Evolutionary conservation across 2,113 vertebrate genomes (phyloP).

Genomic region (Ctenodactylus gundi): DNA sequence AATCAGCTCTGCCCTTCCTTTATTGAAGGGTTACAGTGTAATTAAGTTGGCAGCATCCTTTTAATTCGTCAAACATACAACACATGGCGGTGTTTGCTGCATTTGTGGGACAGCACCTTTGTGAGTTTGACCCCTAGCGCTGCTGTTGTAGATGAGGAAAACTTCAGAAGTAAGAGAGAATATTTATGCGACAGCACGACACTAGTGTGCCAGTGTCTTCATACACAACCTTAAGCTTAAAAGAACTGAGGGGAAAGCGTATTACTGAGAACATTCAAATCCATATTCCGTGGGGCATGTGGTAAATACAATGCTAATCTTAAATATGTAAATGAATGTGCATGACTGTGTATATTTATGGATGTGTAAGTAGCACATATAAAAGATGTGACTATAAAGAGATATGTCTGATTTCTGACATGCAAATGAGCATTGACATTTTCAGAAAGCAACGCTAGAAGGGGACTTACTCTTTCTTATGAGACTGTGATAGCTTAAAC

Average conservation of each 20-base stretch:
- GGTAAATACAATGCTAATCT: conserved; percentile 10
- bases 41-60: conserved; percentile 94
- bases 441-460: conserved; percentile 1
- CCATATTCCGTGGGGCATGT: conserved; percentile 27
- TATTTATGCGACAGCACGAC: conserved; percentile 60
- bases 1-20: conserved; percentile 93
- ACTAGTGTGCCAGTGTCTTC: neutral
- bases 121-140: conserved; percentile 83
- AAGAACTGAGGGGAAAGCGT: conserved; percentile 12
- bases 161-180: conserved; percentile 78
- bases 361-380: conserved; percentile 36
- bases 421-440: neutral
- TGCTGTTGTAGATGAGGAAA: conserved; percentile 77
- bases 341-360: conserved; percentile 16
- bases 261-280: neutral
- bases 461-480: neutral
- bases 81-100: conserved; percentile 88
- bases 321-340: conserved; percentile 54
- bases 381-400: conserved; percentile 34
- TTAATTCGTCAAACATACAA: conserved; percentile 94
- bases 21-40: conserved; percentile 95
- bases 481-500: neutral
- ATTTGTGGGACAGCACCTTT: conserved; percentile 86
- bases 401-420: conserved; percentile 30
- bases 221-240: conserved; percentile 26